Conservation (phyloP, 2,888 invertebrate genomes). For the Deladenus siricidicola region DNA sequence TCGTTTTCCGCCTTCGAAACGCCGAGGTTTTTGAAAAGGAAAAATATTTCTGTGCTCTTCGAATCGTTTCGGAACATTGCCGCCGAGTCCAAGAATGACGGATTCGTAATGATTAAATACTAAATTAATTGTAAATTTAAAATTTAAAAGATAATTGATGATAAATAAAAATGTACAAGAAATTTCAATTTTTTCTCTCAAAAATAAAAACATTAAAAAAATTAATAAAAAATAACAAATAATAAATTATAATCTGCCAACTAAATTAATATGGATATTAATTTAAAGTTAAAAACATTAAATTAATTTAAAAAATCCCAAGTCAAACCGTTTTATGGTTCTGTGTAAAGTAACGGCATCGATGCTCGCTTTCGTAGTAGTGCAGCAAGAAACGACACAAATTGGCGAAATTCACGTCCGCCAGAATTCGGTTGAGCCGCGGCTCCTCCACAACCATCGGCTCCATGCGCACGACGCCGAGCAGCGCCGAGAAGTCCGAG, state of each 20-base stretch:
- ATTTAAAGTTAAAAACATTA: too few species aligned
- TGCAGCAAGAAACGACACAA: constrained; percentile 19
- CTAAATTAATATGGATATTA: background rate
- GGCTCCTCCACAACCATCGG: constrained; percentile 23
- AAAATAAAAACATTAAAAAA: background rate
- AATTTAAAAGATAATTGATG: too few species aligned
- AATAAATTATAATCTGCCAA: background rate
- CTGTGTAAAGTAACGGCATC: constrained; percentile 26
- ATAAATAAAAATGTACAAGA: too few species aligned
- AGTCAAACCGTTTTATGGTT: background rate
- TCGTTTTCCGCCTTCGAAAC: constrained; percentile 1
- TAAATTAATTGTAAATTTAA: too few species aligned
- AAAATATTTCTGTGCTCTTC: constrained; percentile 11
- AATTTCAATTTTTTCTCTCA: too few species aligned
- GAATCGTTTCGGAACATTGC: constrained; percentile 12
- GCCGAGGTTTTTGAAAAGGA: constrained; percentile 19
- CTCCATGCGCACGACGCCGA: constrained; percentile 10
- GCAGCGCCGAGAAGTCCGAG: constrained; percentile 23
- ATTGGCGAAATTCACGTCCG: constrained; percentile 13
- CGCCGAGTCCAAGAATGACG: constrained; percentile 25
- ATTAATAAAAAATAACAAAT: background rate
- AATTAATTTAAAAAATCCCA: too few species aligned
- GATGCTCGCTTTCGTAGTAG: constrained; percentile 20
- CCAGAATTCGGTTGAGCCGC: constrained; percentile 6
- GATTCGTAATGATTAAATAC: constrained; percentile 23